Percentiles rank a stretch among this genome's conserved stretches.
Conservation (phyloP, 2,888 invertebrate genomes). For the Caenorhabditis becei region DNA sequence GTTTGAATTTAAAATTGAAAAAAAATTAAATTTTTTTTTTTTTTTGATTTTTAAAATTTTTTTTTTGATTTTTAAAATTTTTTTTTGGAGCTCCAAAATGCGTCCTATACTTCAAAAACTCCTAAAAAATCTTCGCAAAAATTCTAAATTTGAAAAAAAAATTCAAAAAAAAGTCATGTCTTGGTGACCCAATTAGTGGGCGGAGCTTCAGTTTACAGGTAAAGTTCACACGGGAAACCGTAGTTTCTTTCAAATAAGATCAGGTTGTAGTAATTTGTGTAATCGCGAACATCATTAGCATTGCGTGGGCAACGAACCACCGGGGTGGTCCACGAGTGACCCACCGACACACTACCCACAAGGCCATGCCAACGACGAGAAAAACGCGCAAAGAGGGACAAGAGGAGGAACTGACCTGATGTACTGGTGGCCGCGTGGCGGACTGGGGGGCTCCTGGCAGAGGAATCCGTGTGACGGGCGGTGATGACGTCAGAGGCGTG, state of each 20-base stretch:
- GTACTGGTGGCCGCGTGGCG: slow-evolving; percentile 17
- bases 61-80: no score
- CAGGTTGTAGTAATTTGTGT: slow-evolving; percentile 22
- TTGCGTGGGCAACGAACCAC: no score
- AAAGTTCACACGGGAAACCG: neutral
- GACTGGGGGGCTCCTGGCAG: neutral
- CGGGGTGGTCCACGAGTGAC: neutral
- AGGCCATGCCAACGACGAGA: neutral
- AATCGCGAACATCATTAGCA: slow-evolving; percentile 32
- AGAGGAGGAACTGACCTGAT: neutral
- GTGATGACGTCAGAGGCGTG: slow-evolving; percentile 4
- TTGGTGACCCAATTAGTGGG: no score
- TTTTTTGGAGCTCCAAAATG: no score
- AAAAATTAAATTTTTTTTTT: no score
- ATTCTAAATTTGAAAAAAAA: no score
- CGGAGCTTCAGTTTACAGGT: neutral
- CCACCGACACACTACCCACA: neutral
- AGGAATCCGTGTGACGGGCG: neutral
- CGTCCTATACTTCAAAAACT: no score
- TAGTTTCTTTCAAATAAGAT: slow-evolving; percentile 36
- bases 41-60: no score
- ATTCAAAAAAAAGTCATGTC: no score
- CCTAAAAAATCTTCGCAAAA: no score
- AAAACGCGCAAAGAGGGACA: neutral
- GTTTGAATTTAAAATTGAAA: no score